phyloP scores from a whole-genome alignment of 30 jellyfish, hydroid and myxozoan species.

The Haliclystus octoradiatus region DNA sequence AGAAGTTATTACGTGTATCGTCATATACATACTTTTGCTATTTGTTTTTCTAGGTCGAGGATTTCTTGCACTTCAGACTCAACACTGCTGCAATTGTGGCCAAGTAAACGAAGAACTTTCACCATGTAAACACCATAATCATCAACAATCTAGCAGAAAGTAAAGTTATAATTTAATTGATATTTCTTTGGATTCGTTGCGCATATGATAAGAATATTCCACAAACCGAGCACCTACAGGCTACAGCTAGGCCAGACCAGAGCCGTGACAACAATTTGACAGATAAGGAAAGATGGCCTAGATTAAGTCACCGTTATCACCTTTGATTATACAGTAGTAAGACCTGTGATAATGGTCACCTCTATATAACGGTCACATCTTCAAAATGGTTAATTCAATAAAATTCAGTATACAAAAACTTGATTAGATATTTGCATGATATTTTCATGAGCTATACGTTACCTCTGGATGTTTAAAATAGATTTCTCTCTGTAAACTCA shows the following conservation, averaged over 20 bases:
- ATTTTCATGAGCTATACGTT: too few species aligned
- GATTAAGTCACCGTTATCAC: too few species aligned
- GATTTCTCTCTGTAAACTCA: constrained; percentile 89
- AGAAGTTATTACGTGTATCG: too few species aligned
- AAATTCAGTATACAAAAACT: too few species aligned
- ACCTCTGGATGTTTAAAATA: constrained; percentile 45
- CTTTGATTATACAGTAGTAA: too few species aligned
- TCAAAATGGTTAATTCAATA: too few species aligned
- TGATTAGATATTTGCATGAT: too few species aligned
- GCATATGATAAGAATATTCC: too few species aligned
- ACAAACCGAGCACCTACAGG: background rate
- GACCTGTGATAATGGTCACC: too few species aligned
- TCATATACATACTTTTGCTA: constrained; percentile 64
- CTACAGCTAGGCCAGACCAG: constrained; percentile 1
- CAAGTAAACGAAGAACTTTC: constrained; percentile 47
- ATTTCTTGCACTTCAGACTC: constrained; percentile 59
- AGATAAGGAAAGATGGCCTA: background rate
- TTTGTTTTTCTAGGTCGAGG: constrained; percentile 41
- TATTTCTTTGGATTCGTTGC: too few species aligned
- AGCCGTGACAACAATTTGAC: background rate
- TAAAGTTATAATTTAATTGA: background rate
- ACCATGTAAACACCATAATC: constrained; percentile 72
- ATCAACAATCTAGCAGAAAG: constrained; percentile 36
- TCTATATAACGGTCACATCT: too few species aligned
- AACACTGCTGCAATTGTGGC: constrained; percentile 55